A percentile compares a stretch with the other conserved stretches of the same genome.
Conservation (phyloP, 2,113 vertebrate genomes). For the Xiphophorus couchianus region DNA sequence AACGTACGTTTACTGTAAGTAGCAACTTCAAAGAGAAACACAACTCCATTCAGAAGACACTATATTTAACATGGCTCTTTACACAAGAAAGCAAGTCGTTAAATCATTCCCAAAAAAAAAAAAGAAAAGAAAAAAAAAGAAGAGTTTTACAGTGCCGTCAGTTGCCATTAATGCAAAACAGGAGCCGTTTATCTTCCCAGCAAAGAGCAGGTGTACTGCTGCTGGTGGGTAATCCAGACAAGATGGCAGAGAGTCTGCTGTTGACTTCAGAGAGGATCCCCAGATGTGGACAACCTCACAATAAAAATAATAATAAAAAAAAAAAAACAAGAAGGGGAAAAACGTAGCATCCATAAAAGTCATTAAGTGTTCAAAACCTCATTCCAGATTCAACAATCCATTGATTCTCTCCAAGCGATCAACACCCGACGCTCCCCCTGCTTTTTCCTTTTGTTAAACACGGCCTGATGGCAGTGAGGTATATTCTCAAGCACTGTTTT, state of each 20-base stretch:
- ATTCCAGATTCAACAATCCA: slow-evolving; percentile 59
- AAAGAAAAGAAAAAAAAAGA: background rate
- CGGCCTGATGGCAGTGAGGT: slow-evolving; percentile 61
- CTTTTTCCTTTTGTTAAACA: slow-evolving; percentile 16
- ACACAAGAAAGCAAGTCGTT: slow-evolving; percentile 78
- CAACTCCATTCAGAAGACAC: slow-evolving; percentile 80
- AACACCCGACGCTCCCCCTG: slow-evolving; percentile 33
- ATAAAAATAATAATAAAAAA: slow-evolving; percentile 2
- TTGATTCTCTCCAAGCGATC: slow-evolving; percentile 51
- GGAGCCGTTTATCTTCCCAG: slow-evolving; percentile 68
- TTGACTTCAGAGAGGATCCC: slow-evolving; percentile 47
- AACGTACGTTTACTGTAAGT: slow-evolving; percentile 68
- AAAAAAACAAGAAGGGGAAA: slow-evolving; percentile 17
- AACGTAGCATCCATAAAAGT: slow-evolving; percentile 62
- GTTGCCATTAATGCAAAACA: slow-evolving; percentile 32
- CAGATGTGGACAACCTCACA: slow-evolving; percentile 52
- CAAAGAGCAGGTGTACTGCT: slow-evolving; percentile 81
- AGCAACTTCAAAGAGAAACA: slow-evolving; percentile 77
- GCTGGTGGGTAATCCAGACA: slow-evolving; percentile 74
- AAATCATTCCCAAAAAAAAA: slow-evolving; percentile 56
- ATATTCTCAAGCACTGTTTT: slow-evolving; percentile 75
- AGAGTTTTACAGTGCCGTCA: slow-evolving; percentile 58
- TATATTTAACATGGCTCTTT: slow-evolving; percentile 83
- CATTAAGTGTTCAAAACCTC: slow-evolving; percentile 56
- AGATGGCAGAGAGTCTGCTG: slow-evolving; percentile 62